Percentiles rank a stretch among this genome's conserved stretches.
phyloP scores from a whole-genome alignment of 2,797 vertebrate genomes.

The Gambusia yucatana region DNA sequence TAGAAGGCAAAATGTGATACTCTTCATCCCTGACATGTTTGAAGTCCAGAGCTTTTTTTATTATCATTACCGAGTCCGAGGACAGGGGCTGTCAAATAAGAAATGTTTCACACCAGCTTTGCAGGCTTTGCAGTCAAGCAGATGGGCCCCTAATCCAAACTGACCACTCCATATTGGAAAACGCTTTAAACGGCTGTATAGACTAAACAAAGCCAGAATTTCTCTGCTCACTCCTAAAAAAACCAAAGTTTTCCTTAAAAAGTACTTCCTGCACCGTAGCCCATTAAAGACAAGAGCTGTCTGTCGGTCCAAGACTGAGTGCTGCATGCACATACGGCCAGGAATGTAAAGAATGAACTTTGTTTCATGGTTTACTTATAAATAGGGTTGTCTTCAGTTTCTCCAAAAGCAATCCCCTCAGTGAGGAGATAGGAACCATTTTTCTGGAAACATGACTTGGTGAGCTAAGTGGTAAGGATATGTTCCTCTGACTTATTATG shows the following conservation, averaged over 20 bases:
- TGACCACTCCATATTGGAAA: background rate
- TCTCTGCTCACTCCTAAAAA: background rate
- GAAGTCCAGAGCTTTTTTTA: background rate
- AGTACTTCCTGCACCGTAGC: background rate
- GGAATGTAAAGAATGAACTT: background rate
- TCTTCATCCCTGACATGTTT: background rate
- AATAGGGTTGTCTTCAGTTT: background rate
- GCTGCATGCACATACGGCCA: no score
- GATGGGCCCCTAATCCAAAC: slow-evolving; percentile 1
- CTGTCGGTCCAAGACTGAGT: background rate
- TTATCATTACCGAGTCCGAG: background rate
- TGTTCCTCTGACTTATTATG: background rate
- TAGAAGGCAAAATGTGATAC: background rate
- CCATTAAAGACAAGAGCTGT: background rate
- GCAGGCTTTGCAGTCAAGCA: background rate
- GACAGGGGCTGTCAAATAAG: slow-evolving; percentile 7
- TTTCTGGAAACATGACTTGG: background rate
- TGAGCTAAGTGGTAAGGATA: background rate
- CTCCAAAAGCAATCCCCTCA: background rate
- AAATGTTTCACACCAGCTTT: background rate
- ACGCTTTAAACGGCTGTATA: background rate
- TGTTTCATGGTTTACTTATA: background rate
- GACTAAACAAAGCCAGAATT: slow-evolving; percentile 2
- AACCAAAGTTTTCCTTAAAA: background rate
- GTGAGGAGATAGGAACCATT: background rate